Percentiles rank a stretch among this genome's conserved stretches.
Conservation (phyloP, 1,140 invertebrate species). For the Gonatopus flavifemur region DNA sequence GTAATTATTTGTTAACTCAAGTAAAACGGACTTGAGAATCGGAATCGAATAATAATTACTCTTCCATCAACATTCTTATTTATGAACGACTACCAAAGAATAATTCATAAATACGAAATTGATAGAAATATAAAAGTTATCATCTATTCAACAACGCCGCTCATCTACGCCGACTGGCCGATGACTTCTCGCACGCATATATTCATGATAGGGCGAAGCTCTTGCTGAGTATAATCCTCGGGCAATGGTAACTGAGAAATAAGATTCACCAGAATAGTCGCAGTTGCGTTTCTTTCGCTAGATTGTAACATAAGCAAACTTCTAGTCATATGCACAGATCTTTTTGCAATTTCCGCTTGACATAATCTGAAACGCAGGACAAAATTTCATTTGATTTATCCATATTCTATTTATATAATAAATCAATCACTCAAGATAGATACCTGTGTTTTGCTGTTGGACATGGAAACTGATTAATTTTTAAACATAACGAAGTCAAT, state of each 20-base stretch:
- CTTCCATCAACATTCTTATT: too few relatives aligned
- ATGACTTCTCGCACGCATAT: constrained; percentile 41
- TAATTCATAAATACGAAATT: too few relatives aligned
- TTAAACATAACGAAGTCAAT: constrained; percentile 63
- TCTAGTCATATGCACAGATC: constrained; percentile 59
- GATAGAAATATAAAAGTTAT: too few relatives aligned
- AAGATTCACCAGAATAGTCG: constrained; percentile 58
- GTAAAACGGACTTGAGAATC: too few relatives aligned
- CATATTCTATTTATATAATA: too few relatives aligned
- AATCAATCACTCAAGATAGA: too few relatives aligned
- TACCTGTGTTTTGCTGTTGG: constrained; percentile 66
- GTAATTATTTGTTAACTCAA: too few relatives aligned
- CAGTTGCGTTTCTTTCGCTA: constrained; percentile 37
- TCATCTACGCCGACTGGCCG: constrained; percentile 8
- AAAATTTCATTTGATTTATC: too few relatives aligned
- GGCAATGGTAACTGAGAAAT: constrained; percentile 64
- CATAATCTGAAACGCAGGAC: constrained; percentile 54
- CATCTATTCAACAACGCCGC: too few relatives aligned
- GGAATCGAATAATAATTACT: too few relatives aligned
- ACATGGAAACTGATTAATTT: constrained; percentile 66
- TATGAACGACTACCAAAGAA: too few relatives aligned
- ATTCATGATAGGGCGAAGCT: constrained; percentile 58
- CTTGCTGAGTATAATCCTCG: constrained; percentile 67
- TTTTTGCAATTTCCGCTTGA: constrained; percentile 68
- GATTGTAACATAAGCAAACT: constrained; percentile 59